phyloP scores from a whole-genome alignment of 1,140 invertebrate genomes.

The Calosoma granatense region DNA sequence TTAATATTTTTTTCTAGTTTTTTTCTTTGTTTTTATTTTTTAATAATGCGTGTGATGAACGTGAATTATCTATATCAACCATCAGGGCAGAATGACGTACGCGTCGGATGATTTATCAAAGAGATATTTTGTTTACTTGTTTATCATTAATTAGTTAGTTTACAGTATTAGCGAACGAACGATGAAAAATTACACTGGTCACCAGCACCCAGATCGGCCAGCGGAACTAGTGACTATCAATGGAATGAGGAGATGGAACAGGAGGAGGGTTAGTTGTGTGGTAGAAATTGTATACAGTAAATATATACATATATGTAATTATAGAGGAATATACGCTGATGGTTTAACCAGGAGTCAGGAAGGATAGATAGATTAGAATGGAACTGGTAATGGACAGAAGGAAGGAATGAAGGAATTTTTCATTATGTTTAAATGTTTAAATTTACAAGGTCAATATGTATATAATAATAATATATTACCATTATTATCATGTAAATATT shows the following conservation, averaged over 20 bases:
- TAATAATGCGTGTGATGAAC: not conserved
- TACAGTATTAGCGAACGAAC: not conserved
- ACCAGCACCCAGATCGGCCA: constrained; percentile 4
- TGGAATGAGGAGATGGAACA: no score
- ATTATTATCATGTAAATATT: not conserved
- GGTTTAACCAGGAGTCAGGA: no score
- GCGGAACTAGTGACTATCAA: not conserved
- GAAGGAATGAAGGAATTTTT: no score
- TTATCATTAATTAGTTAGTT: not conserved
- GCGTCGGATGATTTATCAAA: not conserved
- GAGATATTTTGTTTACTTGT: not conserved
- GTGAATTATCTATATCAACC: not conserved
- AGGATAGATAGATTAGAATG: no score
- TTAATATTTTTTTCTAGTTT: not conserved
- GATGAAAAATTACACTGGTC: not conserved
- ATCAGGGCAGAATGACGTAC: not conserved
- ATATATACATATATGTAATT: not conserved
- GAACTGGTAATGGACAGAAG: no score
- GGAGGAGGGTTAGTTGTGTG: not conserved
- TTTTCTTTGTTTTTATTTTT: not conserved
- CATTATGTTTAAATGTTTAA: no score
- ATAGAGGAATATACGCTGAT: no score
- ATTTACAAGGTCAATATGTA: not conserved
- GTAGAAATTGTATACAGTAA: not conserved
- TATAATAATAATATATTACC: constrained; percentile 3